Base-by-base conservation (phyloP, 2,797 vertebrate species). In the Zalophus californianus region DNA sequence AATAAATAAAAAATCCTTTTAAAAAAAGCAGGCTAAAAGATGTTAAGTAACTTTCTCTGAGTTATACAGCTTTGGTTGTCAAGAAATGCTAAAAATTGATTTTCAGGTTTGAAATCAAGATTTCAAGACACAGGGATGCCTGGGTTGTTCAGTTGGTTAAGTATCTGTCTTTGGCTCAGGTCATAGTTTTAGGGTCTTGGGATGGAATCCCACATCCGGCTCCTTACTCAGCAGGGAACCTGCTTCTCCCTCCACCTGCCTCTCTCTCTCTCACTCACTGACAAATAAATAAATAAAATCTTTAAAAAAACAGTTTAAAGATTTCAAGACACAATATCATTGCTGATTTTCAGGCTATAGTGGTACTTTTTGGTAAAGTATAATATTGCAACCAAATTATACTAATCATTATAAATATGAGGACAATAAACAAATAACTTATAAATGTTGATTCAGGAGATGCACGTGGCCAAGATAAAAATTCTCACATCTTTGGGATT, bases 101-200 rank as follows among this genome's bases (percentile, higher is more conserved):
- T 93, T 88, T 25, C 10, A 86, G 16, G 60, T 86, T 94, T 78
- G 35, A 87, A 97, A 92, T 95, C 72, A 73, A 44, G 38, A 73
- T 73, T 73, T 92, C 23, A 92, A 87, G 20, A 9, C 23, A 93
- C 1, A 92, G 5, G 60, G 5, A 62, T 25, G 27, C 60, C 27
- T 62, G 58, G 58, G 11, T 62, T 25, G 27, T 12, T 62, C 27
- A 29, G 27, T 62, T 5, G 27, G 60, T 62, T 29, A 62, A 14
- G 60, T 12, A 12, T 62, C 27, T 62, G 27, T 29, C 27, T 62
- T 62, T 13, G 5, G 60, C 60, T 29, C 60, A 62, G 60, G 27
- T 62, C 12, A 62, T 62, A 12, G 29, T 62, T 14, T 12, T 27
- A 29, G 13, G 27, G 60, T 62, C 27, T 29, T 62, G 27, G 60